These are phyloP conservation scores for Parnassius apollo DNA, from an alignment of 2,888 invertebrate genomes.

Conservation along the genomic window DNA sequence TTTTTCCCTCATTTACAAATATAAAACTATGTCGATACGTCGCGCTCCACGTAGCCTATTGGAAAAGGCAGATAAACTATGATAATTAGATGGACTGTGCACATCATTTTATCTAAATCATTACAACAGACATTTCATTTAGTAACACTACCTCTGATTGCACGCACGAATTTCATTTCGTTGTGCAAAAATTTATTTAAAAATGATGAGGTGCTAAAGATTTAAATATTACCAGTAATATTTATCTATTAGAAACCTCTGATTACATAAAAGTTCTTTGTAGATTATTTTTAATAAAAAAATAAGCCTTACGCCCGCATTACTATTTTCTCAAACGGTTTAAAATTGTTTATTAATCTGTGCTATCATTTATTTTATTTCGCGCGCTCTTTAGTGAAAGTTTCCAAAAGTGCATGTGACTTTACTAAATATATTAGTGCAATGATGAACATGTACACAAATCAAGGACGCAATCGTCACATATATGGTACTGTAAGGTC, in stretches of 20 bases:
- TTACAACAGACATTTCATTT: conserved; percentile 54
- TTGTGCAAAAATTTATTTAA: conserved; percentile 29
- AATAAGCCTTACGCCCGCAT: conserved; percentile 52
- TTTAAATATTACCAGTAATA: conserved; percentile 65
- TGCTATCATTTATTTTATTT: conserved; percentile 32
- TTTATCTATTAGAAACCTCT: conserved; percentile 60
- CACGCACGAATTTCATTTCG: conserved; percentile 38
- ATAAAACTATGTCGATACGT: conserved; percentile 66
- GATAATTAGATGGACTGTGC: conserved; percentile 71
- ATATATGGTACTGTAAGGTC: conserved; percentile 73
- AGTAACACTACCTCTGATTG: conserved; percentile 47
- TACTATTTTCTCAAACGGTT: conserved; percentile 14
- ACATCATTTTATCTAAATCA: conserved; percentile 50
- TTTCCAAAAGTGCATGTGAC: conserved; percentile 40
- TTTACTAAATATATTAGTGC: conserved; percentile 33
- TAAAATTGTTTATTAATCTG: conserved; percentile 28
- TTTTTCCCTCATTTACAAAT: conserved; percentile 66
- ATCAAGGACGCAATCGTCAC: conserved; percentile 57
- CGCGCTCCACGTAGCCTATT: conserved; percentile 71
- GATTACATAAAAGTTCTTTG: conserved; percentile 37
- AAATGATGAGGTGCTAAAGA: conserved; percentile 55
- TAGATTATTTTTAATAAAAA: conserved; percentile 70
- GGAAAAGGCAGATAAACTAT: conserved; percentile 78
- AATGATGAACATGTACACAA: conserved; percentile 66
- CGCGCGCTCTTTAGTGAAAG: conserved; percentile 39